phyloP scores from a whole-genome alignment of 2,888 invertebrate species.

The Athetis lepigone region DNA sequence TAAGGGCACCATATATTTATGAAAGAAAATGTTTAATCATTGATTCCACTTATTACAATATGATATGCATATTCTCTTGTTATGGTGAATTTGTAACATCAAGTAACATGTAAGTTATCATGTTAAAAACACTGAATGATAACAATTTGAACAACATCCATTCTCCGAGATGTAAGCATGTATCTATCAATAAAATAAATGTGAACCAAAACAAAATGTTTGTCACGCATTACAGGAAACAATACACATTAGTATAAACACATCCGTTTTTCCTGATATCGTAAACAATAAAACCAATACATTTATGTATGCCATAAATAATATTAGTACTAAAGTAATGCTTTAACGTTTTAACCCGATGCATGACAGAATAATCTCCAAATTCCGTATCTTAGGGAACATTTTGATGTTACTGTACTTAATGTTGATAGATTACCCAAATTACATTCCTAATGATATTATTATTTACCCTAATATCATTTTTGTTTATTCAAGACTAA shows the following conservation, averaged over 20 bases:
- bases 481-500: constrained; percentile 38
- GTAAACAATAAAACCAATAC: constrained; percentile 13
- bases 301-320: constrained; percentile 48
- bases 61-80: not conserved
- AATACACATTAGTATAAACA: not conserved
- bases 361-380: constrained; percentile 42
- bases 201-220: not conserved
- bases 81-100: not conserved
- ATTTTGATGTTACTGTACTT: constrained; percentile 32
- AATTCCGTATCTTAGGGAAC: constrained; percentile 18
- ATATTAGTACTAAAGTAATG: constrained; percentile 29
- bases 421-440: constrained; percentile 31
- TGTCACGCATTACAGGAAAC: constrained; percentile 23
- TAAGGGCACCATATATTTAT: too few species aligned
- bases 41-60: not conserved
- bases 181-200: constrained; percentile 6
- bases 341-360: constrained; percentile 24
- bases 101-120: not conserved
- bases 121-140: constrained; percentile 13
- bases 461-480: constrained; percentile 28
- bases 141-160: constrained; percentile 5
- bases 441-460: constrained; percentile 63
- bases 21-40: too few species aligned
- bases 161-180: not conserved
- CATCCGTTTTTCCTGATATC: constrained; percentile 15